Conservation (phyloP, 2,797 vertebrate genomes). For the Brachyalestes nurse region DNA sequence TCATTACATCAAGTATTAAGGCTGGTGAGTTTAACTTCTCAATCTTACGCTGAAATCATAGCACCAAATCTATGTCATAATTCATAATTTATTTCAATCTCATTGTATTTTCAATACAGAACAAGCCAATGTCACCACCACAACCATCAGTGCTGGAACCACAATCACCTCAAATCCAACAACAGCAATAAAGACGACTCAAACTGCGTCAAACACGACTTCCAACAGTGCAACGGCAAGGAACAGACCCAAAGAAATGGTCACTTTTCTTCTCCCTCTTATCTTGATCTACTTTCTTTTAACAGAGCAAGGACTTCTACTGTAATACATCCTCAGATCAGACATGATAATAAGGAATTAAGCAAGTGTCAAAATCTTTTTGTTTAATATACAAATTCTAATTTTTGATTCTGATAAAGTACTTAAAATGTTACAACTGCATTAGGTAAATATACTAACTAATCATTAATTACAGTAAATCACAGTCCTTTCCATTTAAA, state of each 20-base stretch:
- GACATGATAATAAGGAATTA: background rate
- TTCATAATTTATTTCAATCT: background rate
- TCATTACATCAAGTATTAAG: slow-evolving; percentile 36
- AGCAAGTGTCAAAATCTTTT: background rate
- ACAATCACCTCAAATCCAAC: background rate
- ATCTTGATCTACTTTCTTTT: slow-evolving; percentile 2
- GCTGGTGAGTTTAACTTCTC: slow-evolving; percentile 29
- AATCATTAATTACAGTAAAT: no score
- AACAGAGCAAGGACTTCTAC: background rate
- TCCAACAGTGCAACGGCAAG: background rate
- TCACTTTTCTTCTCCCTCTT: slow-evolving; percentile 25
- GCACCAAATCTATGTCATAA: background rate
- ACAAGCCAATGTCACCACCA: background rate
- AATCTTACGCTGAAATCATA: no score
- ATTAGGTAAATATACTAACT: no score
- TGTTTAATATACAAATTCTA: background rate
- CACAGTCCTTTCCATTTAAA: no score
- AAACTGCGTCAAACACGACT: background rate
- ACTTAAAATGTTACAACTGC: no score
- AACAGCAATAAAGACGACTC: background rate
- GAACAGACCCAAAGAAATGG: slow-evolving; percentile 19
- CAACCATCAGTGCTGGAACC: background rate
- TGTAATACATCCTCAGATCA: background rate
- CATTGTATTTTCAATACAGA: slow-evolving; percentile 9
- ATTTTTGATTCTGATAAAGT: no score